Evolutionary conservation across 2,888 invertebrate species (phyloP).

Genomic region (Fragum fragum): DNA sequence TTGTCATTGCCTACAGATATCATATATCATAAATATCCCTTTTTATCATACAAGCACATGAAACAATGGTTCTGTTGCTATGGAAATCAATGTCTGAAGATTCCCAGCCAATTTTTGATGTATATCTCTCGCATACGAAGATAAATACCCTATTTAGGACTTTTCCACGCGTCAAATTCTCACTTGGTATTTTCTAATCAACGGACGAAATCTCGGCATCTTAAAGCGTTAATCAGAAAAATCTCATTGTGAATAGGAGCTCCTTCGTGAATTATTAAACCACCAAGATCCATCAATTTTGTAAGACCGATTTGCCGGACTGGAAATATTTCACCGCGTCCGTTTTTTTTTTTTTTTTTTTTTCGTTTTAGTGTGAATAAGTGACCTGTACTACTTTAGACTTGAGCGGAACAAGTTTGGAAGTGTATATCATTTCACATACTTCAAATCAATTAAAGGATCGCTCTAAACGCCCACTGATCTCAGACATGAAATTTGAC

Average conservation of each 20-base stretch:
- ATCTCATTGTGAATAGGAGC: conserved; percentile 7
- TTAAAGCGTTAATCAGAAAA: conserved; percentile 29
- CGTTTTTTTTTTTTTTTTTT: neutral
- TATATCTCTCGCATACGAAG: conserved; percentile 9
- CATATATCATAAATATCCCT: conserved; percentile 11
- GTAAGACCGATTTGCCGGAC: conserved; percentile 2
- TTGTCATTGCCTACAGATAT: neutral
- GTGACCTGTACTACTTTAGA: no score
- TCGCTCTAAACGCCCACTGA: no score
- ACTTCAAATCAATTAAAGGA: no score
- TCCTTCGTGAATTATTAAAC: conserved; percentile 26
- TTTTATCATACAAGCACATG: neutral
- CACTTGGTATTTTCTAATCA: conserved; percentile 37
- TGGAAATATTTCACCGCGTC: neutral
- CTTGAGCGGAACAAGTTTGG: no score
- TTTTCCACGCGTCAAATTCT: conserved; percentile 10
- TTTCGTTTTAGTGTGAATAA: no score
- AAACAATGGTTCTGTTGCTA: conserved; percentile 27
- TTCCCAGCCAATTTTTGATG: conserved; percentile 18
- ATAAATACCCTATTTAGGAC: conserved; percentile 13
- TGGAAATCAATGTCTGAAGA: conserved; percentile 22
- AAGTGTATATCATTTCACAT: no score
- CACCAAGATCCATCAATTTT: conserved; percentile 18
- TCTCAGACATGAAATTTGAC: no score
- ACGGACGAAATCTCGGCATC: conserved; percentile 48